phyloP scores from a whole-genome alignment of 1,140 invertebrate genomes.

The Tetranychus cinnabarinus region DNA sequence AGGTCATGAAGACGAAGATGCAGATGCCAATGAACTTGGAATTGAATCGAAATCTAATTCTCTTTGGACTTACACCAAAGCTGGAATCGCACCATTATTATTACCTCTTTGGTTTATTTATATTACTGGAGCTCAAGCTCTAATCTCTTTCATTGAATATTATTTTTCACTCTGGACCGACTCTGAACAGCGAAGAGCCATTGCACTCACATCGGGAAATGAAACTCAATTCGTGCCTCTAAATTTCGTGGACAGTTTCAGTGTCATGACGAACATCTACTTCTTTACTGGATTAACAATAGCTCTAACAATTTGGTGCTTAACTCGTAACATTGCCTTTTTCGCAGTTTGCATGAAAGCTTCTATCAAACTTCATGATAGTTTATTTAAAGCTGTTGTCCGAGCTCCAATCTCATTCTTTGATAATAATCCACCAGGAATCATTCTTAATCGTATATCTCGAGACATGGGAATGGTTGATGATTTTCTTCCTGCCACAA shows the following conservation, averaged over 20 bases:
- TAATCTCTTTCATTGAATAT: constrained; percentile 16
- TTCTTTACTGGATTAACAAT: constrained; percentile 22
- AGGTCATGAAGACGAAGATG: too few relatives aligned
- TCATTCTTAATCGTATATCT: constrained; percentile 54
- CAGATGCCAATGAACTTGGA: too few relatives aligned
- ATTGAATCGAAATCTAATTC: neutral
- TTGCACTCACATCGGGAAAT: neutral
- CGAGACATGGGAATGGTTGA: constrained; percentile 68
- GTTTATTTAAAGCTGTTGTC: constrained; percentile 54
- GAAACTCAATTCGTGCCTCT: neutral
- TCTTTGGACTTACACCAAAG: constrained; percentile 14
- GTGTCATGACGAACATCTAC: neutral
- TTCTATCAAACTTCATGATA: constrained; percentile 50
- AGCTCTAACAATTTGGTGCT: constrained; percentile 20
- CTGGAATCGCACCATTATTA: constrained; percentile 13
- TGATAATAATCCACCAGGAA: constrained; percentile 46
- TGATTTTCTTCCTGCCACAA: constrained; percentile 45
- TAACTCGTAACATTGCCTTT: constrained; percentile 38
- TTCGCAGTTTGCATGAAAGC: constrained; percentile 51
- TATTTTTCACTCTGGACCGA: constrained; percentile 11
- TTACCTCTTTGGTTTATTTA: constrained; percentile 7
- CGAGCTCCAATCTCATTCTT: constrained; percentile 57
- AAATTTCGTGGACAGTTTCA: neutral
- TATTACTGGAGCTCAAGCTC: constrained; percentile 13
- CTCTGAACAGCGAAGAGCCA: neutral